Conservation (phyloP, 1,140 invertebrate genomes). For the Meloidogyne chitwoodi region DNA sequence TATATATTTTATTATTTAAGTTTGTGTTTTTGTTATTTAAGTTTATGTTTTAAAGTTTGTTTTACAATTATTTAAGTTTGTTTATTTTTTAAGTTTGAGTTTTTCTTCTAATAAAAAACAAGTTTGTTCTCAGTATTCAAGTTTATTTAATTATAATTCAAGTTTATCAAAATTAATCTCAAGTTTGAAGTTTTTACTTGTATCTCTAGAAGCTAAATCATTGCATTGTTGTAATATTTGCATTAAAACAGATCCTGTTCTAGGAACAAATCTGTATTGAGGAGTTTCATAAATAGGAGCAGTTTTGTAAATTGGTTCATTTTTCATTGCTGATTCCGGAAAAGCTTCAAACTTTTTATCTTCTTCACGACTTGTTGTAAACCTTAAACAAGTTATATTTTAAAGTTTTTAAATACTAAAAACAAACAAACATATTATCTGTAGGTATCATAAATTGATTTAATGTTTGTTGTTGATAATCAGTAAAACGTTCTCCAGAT, state of each 20-base stretch:
- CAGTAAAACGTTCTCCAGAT: slow-evolving; percentile 42
- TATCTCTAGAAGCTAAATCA: slow-evolving; percentile 38
- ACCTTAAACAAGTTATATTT: slow-evolving; percentile 1
- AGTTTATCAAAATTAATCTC: too few species aligned
- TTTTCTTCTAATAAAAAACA: too few species aligned
- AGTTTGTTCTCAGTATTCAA: too few species aligned
- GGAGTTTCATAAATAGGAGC: slow-evolving; percentile 46
- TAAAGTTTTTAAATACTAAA: too few species aligned
- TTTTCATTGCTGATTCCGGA: slow-evolving; percentile 51
- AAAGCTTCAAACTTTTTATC: slow-evolving; percentile 60
- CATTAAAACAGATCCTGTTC: slow-evolving; percentile 30
- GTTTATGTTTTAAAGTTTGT: too few species aligned
- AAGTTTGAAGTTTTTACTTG: not conserved
- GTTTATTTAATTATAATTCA: too few species aligned
- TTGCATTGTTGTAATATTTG: slow-evolving; percentile 41
- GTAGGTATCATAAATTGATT: slow-evolving; percentile 48
- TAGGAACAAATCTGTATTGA: slow-evolving; percentile 42
- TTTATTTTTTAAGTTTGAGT: too few species aligned
- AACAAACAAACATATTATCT: slow-evolving; percentile 40
- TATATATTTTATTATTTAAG: not conserved
- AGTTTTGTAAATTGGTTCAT: slow-evolving; percentile 56
- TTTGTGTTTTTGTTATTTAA: not conserved
- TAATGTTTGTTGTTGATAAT: slow-evolving; percentile 39
- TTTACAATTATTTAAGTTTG: too few species aligned
- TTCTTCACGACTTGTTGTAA: slow-evolving; percentile 55